Conservation (phyloP, 1,140 invertebrate species). For the Cydia amplana region DNA sequence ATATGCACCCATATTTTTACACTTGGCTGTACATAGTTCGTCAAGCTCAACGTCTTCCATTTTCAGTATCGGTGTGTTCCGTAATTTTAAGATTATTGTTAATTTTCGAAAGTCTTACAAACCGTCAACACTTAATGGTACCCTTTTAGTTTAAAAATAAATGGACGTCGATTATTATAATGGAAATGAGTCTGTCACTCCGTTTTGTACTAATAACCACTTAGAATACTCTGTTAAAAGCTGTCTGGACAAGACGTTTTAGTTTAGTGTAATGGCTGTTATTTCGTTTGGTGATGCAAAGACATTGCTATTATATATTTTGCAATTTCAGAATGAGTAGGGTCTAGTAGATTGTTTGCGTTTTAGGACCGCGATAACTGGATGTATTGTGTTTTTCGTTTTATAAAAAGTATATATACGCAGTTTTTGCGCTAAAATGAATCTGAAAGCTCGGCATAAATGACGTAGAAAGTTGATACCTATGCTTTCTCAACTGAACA, state of each 20-base stretch:
- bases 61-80: too few relatives aligned
- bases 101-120: constrained; percentile 5
- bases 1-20: too few relatives aligned
- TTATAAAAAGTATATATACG: not conserved
- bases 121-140: constrained; percentile 6
- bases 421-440: too few relatives aligned
- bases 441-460: too few relatives aligned
- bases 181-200: constrained; percentile 26
- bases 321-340: not conserved
- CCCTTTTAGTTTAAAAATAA: constrained; percentile 31
- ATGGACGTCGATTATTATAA: constrained; percentile 22
- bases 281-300: not conserved
- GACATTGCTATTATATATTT: not conserved
- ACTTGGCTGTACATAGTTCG: not conserved
- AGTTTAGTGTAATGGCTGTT: not conserved
- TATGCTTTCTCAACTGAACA: too few relatives aligned
- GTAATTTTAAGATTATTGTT: not conserved
- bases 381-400: not conserved
- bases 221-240: constrained; percentile 1
- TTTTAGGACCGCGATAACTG: not conserved
- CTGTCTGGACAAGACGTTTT: not conserved
- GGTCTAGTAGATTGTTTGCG: not conserved
- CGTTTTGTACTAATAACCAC: constrained; percentile 17
- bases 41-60: not conserved
- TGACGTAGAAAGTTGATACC: too few relatives aligned